Evolutionary conservation across 2,888 invertebrate species (phyloP), one percentile per base, ranked within the genome.

Genomic region (Laothoe populi): DNA sequence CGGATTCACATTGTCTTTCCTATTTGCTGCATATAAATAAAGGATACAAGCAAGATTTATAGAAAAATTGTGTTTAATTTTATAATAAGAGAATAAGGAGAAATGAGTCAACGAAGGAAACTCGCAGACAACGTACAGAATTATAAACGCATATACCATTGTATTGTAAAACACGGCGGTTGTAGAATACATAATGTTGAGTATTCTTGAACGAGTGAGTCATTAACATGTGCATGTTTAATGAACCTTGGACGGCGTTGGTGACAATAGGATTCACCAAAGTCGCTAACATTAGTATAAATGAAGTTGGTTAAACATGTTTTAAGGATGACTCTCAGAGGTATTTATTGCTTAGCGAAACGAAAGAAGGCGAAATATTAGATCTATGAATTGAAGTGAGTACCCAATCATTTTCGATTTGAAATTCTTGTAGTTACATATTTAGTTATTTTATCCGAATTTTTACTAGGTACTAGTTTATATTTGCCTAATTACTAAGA

Each of bases 91-190:
- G 63, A 31, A 62, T 66, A 59, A 63, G 59, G 53, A 65, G 70
- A 73, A 73, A 75, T 81, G 79, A 83, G 58, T 81, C 79, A 79
- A 75, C 77, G 72, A 75, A 86, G 86, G 86, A 87, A 87, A 86
- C 79, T 64, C 68, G 62, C 58, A 70, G 61, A 68, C 65, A 65
- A 64, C 73, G 75, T 69, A 68, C 74, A 67, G 83, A 85, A 87
- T 87, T 75, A 73, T 70, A 81, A 86, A 79, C 72, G 63, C 67
- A 46, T 61, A 66, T 59, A 61, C 78, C 75, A 84, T 84, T 84
- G 81, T 83, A 82, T 82, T 83, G 75, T 78, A 78, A 83, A 74
- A 75, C 68, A 71, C 67, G 73, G 70, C 73, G 70, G 69, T 69
- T 70, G 71, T 64, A 63, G 81, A 81, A 81, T 83, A 79, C 69